Evolutionary conservation across 2,888 invertebrate species (phyloP).

Genomic region (Crocallis elinguaria): DNA sequence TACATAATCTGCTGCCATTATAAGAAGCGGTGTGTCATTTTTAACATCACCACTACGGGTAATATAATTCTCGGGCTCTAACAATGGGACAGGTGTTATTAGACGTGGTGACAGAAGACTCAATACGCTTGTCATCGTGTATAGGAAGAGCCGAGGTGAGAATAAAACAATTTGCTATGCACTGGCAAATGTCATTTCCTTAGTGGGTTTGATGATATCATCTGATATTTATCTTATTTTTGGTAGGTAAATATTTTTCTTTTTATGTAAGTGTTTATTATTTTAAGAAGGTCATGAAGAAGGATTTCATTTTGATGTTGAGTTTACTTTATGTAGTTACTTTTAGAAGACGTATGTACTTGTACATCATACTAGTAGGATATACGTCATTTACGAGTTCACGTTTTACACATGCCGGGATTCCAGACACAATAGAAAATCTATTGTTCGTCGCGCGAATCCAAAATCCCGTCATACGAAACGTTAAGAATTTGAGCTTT

Average conservation of each 20-base stretch:
- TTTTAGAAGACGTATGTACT: too few species aligned
- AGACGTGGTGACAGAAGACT: constrained; percentile 46
- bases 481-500: too few species aligned
- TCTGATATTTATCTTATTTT: neutral
- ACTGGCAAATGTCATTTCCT: constrained; percentile 40
- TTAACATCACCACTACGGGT: neutral
- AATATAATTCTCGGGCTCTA: neutral
- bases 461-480: too few species aligned
- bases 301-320: too few species aligned
- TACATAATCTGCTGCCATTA: neutral
- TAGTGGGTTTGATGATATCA: constrained; percentile 28
- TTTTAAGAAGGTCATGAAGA: too few species aligned
- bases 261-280: neutral
- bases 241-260: neutral
- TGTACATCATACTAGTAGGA: too few species aligned
- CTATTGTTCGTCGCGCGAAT: too few species aligned
- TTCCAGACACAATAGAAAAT: too few species aligned
- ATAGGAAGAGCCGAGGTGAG: constrained; percentile 47
- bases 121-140: constrained; percentile 47
- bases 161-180: constrained; percentile 34
- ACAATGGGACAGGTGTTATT: neutral
- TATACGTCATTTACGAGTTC: too few species aligned
- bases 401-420: too few species aligned
- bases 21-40: neutral
- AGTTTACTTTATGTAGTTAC: too few species aligned